Conservation (phyloP, 2,113 vertebrate genomes). For the Bubo scandiacus region DNA sequence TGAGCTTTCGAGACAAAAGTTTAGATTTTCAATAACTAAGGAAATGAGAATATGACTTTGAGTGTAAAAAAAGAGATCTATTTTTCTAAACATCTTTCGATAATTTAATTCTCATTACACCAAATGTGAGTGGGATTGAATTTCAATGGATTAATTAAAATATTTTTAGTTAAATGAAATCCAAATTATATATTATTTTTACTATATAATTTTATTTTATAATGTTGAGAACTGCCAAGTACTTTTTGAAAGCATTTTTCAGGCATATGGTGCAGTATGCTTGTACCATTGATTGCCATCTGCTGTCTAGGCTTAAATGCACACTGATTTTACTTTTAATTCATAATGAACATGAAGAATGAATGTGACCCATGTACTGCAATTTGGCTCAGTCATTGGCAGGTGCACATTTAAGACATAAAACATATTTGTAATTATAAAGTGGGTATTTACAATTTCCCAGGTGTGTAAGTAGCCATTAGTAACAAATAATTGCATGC, state of each 20-base stretch:
- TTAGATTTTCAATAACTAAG: not conserved
- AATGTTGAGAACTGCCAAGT: slow-evolving; percentile 40
- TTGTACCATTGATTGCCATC: slow-evolving; percentile 71
- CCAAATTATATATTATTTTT: slow-evolving; percentile 16
- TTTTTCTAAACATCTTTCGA: not conserved
- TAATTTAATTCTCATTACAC: not conserved
- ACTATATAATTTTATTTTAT: slow-evolving; percentile 30
- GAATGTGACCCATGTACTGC: slow-evolving; percentile 57
- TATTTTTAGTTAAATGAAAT: not conserved
- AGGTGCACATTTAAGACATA: slow-evolving; percentile 63
- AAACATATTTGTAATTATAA: slow-evolving; percentile 68
- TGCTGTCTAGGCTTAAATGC: slow-evolving; percentile 73
- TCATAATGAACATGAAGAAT: slow-evolving; percentile 69
- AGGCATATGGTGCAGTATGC: slow-evolving; percentile 70
- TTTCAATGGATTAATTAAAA: not conserved
- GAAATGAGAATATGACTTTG: not conserved
- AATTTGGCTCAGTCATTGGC: slow-evolving; percentile 64
- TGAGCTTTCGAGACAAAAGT: not conserved
- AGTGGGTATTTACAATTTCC: slow-evolving; percentile 44
- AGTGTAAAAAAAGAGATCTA: not conserved
- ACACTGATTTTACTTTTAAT: slow-evolving; percentile 72
- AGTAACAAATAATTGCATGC: slow-evolving; percentile 43
- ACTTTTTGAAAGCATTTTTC: slow-evolving; percentile 60
- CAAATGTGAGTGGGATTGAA: not conserved
- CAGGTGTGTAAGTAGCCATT: slow-evolving; percentile 36